Evolutionary conservation across 2,888 invertebrate genomes (phyloP).

Genomic region (Melanostoma mellinum): DNA sequence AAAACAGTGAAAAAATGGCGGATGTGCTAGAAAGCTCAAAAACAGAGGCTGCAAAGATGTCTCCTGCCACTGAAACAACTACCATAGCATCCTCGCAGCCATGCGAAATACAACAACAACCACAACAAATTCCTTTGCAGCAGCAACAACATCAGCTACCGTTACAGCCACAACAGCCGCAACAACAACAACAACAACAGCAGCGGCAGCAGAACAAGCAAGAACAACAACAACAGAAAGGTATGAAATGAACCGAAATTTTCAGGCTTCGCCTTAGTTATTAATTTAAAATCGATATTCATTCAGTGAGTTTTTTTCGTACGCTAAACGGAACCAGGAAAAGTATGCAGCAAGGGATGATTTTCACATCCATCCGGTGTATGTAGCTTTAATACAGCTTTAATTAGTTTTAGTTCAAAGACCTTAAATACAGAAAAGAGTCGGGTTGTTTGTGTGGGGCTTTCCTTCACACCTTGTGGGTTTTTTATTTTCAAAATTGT

Average conservation of each 20-base stretch:
- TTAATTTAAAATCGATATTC: conserved; percentile 49
- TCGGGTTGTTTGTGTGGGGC: too few species aligned
- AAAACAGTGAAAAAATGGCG: conserved; percentile 61
- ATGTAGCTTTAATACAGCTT: conserved; percentile 57
- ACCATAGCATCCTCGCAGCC: conserved; percentile 53
- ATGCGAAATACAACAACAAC: conserved; percentile 49
- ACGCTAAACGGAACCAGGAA: conserved; percentile 48
- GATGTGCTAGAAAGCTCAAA: conserved; percentile 70
- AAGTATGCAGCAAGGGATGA: conserved; percentile 47
- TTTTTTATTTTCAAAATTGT: too few species aligned
- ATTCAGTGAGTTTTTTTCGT: conserved; percentile 21
- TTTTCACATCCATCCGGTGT: conserved; percentile 24
- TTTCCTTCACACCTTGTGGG: too few species aligned
- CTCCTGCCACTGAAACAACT: conserved; percentile 55
- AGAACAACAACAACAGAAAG: conserved; percentile 62
- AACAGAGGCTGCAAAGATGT: conserved; percentile 60
- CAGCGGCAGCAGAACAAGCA: conserved; percentile 44
- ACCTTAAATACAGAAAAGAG: conserved; percentile 22
- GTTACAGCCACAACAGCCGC: conserved; percentile 24
- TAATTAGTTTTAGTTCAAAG: conserved; percentile 54
- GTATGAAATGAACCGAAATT: conserved; percentile 25
- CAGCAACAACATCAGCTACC: conserved; percentile 38
- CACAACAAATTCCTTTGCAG: conserved; percentile 39
- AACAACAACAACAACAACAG: conserved; percentile 24
- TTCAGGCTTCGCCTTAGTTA: conserved; percentile 21